A percentile compares a stretch with the other conserved stretches of the same genome.
phyloP scores from a whole-genome alignment of 2,888 invertebrate genomes.

The Drosophila rubida region DNA sequence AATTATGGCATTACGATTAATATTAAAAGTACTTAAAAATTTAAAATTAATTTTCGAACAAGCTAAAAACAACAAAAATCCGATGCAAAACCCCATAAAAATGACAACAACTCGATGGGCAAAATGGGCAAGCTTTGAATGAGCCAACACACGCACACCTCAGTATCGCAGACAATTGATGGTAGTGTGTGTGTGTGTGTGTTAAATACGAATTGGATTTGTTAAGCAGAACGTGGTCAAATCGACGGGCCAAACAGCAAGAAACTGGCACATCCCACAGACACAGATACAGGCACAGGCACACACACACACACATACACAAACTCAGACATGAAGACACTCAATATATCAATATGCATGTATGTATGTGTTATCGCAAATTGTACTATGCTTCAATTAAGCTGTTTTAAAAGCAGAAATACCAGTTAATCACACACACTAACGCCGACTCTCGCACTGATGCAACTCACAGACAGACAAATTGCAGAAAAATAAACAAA shows the following conservation, averaged over 20 bases:
- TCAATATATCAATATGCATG: constrained; percentile 19
- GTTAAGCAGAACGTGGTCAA: constrained; percentile 40
- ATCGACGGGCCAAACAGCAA: constrained; percentile 24
- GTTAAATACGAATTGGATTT: constrained; percentile 22
- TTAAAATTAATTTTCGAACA: constrained; percentile 24
- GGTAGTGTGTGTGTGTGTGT: neutral
- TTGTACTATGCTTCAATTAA: constrained; percentile 19
- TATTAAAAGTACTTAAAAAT: constrained; percentile 26
- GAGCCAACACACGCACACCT: constrained; percentile 4
- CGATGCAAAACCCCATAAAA: constrained; percentile 11
- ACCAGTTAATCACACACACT: constrained; percentile 16
- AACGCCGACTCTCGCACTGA: neutral
- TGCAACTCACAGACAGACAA: neutral
- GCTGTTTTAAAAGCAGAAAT: constrained; percentile 15
- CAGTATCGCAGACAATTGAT: too few species aligned
- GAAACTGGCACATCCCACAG: constrained; percentile 26
- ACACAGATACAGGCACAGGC: neutral
- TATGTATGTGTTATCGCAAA: constrained; percentile 10
- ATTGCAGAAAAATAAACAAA: constrained; percentile 3
- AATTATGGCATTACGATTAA: constrained; percentile 57
- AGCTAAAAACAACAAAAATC: constrained; percentile 3
- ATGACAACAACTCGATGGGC: constrained; percentile 20
- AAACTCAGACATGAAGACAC: constrained; percentile 9
- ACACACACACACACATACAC: neutral
- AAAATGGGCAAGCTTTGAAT: constrained; percentile 51